phyloP scores from a whole-genome alignment of 2,888 invertebrate genomes.

The Morpho achilles region DNA sequence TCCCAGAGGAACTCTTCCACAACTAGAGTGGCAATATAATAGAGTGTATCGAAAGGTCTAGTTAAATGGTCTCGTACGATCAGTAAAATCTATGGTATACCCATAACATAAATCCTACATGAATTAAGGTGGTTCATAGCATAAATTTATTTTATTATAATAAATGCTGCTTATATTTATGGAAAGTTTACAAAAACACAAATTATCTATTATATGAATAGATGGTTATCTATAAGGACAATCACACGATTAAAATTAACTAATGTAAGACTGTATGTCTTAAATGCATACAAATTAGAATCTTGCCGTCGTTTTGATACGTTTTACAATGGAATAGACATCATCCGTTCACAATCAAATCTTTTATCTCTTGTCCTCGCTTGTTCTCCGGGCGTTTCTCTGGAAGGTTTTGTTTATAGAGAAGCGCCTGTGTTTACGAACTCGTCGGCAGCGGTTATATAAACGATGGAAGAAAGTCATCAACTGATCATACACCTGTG shows the following conservation, averaged over 20 bases:
- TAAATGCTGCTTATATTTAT: no score
- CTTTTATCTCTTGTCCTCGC: constrained; percentile 25
- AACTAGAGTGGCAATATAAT: no score
- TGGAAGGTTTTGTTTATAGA: constrained; percentile 44
- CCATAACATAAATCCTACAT: no score
- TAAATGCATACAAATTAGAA: neutral
- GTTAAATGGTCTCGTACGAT: no score
- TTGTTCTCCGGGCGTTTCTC: constrained; percentile 28
- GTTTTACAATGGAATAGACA: constrained; percentile 1
- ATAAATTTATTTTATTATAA: no score
- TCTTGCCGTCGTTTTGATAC: neutral
- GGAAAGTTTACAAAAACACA: no score
- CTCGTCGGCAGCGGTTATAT: constrained; percentile 39
- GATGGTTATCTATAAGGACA: neutral
- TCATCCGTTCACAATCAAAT: neutral
- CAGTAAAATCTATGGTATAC: no score
- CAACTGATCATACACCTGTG: constrained; percentile 24
- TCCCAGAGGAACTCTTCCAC: no score
- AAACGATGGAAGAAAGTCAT: constrained; percentile 49
- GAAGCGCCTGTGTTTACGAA: constrained; percentile 42
- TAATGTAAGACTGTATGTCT: neutral
- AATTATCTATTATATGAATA: no score
- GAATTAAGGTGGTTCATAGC: no score
- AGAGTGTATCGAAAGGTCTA: no score
- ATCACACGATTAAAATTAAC: neutral